Evolutionary conservation across 2,113 vertebrate genomes (phyloP).

Genomic region (Ammodytes dubius): DNA sequence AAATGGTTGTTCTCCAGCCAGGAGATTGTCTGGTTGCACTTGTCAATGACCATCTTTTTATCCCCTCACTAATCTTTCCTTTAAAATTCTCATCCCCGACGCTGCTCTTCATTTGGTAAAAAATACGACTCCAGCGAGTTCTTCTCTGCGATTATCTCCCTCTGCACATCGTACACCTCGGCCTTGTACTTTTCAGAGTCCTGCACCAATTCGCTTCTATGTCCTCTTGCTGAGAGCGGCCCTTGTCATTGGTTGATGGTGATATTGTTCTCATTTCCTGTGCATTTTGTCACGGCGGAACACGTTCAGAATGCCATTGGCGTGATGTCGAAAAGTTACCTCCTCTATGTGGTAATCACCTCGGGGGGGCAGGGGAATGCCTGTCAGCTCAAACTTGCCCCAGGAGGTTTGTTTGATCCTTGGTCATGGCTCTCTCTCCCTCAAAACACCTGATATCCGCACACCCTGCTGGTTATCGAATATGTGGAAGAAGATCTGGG

Average conservation of each 20-base stretch:
- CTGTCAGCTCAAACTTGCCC: conserved; percentile 80
- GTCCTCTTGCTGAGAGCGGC: conserved; percentile 77
- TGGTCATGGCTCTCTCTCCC: conserved; percentile 81
- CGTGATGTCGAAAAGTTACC: conserved; percentile 78
- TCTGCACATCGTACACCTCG: conserved; percentile 76
- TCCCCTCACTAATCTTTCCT: conserved; percentile 78
- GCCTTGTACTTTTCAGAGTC: conserved; percentile 79
- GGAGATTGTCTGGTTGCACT: conserved; percentile 76
- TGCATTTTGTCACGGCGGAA: conserved; percentile 75
- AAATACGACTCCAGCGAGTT: conserved; percentile 77
- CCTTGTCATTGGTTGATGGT: conserved; percentile 82
- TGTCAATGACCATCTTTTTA: conserved; percentile 72
- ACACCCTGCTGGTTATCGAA: conserved; percentile 79
- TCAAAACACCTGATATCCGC: conserved; percentile 78
- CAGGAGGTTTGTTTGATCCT: conserved; percentile 82
- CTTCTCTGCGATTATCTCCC: conserved; percentile 73
- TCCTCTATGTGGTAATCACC: conserved; percentile 74
- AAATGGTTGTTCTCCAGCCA: conserved; percentile 82
- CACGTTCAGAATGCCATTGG: conserved; percentile 80
- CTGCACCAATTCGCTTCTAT: conserved; percentile 79
- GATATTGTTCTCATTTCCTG: conserved; percentile 81
- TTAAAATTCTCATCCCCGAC: conserved; percentile 74
- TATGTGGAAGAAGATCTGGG: conserved; percentile 81
- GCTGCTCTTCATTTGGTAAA: conserved; percentile 77
- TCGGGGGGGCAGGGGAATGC: conserved; percentile 74